phyloP scores from a whole-genome alignment of 2,888 invertebrate species.

The Beris morrisii region DNA sequence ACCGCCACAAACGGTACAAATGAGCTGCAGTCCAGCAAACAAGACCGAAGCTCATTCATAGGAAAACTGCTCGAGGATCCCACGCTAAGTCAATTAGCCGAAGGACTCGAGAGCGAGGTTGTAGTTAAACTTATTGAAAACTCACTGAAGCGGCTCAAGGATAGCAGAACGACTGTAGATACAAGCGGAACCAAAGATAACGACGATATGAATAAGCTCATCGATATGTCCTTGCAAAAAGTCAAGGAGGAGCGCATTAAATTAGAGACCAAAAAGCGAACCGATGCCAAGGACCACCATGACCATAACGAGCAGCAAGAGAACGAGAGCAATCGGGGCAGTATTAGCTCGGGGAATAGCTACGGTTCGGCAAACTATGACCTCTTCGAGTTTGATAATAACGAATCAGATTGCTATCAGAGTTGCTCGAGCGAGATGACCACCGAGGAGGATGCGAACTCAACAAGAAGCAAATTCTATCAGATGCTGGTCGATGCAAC shows the following conservation, averaged over 20 bases:
- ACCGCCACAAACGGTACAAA: not conserved
- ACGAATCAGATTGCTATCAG: conserved; percentile 70
- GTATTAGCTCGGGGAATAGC: conserved; percentile 60
- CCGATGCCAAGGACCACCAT: conserved; percentile 18
- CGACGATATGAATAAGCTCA: conserved; percentile 56
- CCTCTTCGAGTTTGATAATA: conserved; percentile 70
- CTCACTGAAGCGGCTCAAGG: conserved; percentile 64
- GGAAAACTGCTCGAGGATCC: conserved; percentile 67
- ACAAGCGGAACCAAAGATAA: conserved; percentile 57
- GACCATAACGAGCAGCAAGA: conserved; percentile 50
- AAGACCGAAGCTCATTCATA: conserved; percentile 58
- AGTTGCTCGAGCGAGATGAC: conserved; percentile 68
- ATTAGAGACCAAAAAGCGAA: conserved; percentile 35
- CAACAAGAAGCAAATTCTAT: conserved; percentile 71
- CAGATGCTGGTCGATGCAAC: conserved; percentile 73
- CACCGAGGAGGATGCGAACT: conserved; percentile 66
- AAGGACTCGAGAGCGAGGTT: conserved; percentile 64
- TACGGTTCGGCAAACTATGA: conserved; percentile 74
- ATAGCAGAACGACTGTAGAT: conserved; percentile 50
- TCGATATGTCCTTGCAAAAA: conserved; percentile 53
- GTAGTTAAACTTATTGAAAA: conserved; percentile 69
- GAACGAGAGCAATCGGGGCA: conserved; percentile 58
- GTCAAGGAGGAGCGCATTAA: conserved; percentile 53
- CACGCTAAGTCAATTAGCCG: conserved; percentile 64
- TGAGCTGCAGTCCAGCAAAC: conserved; percentile 34